These are phyloP conservation scores for Anhinga rufa DNA, from an alignment of 2,113 vertebrate species.

Conservation along the genomic window DNA sequence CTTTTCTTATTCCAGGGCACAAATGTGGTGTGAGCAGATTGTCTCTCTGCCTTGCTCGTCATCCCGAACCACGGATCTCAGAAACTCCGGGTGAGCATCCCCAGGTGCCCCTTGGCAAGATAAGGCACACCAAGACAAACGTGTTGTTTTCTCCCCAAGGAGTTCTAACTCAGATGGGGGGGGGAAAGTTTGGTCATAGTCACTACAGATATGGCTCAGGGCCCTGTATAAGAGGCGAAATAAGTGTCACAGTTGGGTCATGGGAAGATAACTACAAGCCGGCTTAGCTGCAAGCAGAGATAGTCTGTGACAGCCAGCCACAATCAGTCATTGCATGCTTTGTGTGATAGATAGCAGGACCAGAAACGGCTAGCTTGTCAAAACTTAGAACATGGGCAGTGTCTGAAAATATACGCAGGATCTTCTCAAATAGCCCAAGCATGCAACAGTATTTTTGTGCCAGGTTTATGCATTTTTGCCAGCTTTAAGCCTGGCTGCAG, in stretches of 20 bases:
- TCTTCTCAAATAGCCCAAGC: neutral
- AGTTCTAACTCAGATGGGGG: neutral
- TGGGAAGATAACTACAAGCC: slow-evolving; percentile 31
- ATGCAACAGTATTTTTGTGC: neutral
- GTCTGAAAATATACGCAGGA: neutral
- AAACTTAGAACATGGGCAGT: neutral
- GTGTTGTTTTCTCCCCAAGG: neutral
- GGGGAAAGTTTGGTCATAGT: neutral
- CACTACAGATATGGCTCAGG: neutral
- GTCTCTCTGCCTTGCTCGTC: neutral
- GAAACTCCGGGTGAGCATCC: neutral
- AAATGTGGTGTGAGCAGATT: neutral
- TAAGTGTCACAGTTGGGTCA: slow-evolving; percentile 12
- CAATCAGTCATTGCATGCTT: neutral
- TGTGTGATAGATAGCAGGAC: slow-evolving; percentile 7
- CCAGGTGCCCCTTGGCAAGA: neutral
- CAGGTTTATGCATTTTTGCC: neutral
- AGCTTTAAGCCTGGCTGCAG: neutral
- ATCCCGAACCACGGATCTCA: neutral
- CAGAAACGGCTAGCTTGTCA: slow-evolving; percentile 2
- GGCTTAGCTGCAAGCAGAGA: slow-evolving; percentile 31
- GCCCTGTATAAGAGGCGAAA: neutral
- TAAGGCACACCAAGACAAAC: neutral
- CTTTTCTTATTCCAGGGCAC: neutral
- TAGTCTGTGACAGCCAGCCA: slow-evolving; percentile 17